Evolutionary conservation across 2,113 vertebrate species (phyloP), one percentile per base, ranked within the genome.

Genomic region (Fulmarus glacialis): DNA sequence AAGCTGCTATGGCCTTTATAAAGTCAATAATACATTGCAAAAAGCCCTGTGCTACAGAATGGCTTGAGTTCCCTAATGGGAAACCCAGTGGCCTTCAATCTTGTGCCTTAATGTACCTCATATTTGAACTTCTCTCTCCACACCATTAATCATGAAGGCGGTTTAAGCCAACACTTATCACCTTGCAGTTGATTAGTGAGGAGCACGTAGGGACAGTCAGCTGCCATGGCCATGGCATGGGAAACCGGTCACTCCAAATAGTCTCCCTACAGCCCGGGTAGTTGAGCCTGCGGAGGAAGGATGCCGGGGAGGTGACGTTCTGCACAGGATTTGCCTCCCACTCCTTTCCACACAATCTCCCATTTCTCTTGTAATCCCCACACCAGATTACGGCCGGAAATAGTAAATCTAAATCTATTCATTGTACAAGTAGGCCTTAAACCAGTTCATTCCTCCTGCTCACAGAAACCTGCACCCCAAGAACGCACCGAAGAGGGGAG

Each of bases 171-270:
- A 29, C 42, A 11, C 56, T 48, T 59, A 67, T 8, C 47, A 38
- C 38, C 70, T 67, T 38, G 47, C n/a, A 78, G 63, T 3, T 74
- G 68, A 59, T 50, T 53, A 8, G 4, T 22, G 45, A 45, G 16
- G 78, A 82, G 56, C 48, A 23, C 0, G 0, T 2, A 21, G 34
- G 45, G 23, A 55, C 60, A 55, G 82, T 40, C 64, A 71, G 73
- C 56, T 34, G 62, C 73, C 70, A 29, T 0, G 0, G 43, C 52
- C 0, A 0, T 59, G 23, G 36, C 16, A 48, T 1, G 0, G 75
- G 59, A 89, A 83, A 50, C 13, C 4, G 3, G 12, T 30, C 21
- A 2, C 13, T 82, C 18, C 0, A 0, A 56, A 8, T 30, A 24
- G 19, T 15, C 59, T 22, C 15, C 77, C 17, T 64, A 23, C n/a